Percentiles rank a stretch among this genome's conserved stretches.
phyloP scores from a whole-genome alignment of 2,888 invertebrate species.

The Blera fallax region DNA sequence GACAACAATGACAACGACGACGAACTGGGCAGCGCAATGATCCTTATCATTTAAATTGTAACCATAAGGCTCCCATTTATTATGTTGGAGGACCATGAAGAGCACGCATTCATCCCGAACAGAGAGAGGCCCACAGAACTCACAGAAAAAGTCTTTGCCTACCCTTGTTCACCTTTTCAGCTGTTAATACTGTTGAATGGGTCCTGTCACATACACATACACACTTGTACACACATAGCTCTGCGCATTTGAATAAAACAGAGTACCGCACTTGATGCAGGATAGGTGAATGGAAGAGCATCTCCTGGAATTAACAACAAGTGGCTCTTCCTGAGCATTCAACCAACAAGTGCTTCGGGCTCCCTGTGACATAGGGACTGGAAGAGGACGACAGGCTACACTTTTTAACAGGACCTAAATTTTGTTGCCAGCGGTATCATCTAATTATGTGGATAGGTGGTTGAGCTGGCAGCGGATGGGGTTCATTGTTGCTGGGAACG shows the following conservation, averaged over 20 bases:
- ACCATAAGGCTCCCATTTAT: constrained; percentile 31
- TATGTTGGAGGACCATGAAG: constrained; percentile 10
- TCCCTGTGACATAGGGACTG: neutral
- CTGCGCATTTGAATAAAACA: constrained; percentile 11
- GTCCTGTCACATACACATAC: neutral
- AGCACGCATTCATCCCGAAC: constrained; percentile 20
- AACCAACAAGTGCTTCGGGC: constrained; percentile 48
- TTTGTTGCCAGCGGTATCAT: constrained; percentile 54
- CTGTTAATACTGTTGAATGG: constrained; percentile 31
- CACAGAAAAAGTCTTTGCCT: neutral
- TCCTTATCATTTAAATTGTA: constrained; percentile 46
- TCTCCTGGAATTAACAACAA: constrained; percentile 50
- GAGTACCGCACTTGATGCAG: constrained; percentile 30
- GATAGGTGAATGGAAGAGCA: constrained; percentile 40
- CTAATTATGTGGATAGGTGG: constrained; percentile 59
- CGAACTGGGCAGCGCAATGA: constrained; percentile 35
- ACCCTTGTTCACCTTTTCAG: constrained; percentile 30
- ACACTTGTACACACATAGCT: neutral
- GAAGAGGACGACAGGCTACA: constrained; percentile 17
- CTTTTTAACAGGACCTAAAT: constrained; percentile 51
- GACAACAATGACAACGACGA: neutral
- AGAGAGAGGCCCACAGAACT: neutral
- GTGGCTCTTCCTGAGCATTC: constrained; percentile 55
- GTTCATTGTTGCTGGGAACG: constrained; percentile 31
- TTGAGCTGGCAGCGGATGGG: neutral